phyloP scores from a whole-genome alignment of 2,797 vertebrate species.

The Darevskia nairensis region DNA sequence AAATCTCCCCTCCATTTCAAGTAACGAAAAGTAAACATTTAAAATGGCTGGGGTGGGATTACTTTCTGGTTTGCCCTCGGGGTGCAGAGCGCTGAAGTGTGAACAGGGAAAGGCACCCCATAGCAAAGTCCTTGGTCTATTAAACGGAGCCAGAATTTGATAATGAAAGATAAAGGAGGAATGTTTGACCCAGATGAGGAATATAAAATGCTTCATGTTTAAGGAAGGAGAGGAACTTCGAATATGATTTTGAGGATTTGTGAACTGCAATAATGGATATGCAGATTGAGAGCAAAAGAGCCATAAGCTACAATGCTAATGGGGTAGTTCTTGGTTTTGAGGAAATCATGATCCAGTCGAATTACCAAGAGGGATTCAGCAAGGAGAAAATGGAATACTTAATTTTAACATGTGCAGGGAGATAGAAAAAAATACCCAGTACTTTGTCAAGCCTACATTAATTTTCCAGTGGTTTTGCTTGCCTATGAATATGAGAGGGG shows the following conservation, averaged over 20 bases:
- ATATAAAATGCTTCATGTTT: slow-evolving; percentile 14
- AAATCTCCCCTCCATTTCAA: slow-evolving; percentile 11
- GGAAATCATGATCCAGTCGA: slow-evolving; percentile 43
- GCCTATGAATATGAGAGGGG: slow-evolving; percentile 30
- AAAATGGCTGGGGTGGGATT: slow-evolving; percentile 18
- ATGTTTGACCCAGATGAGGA: slow-evolving; percentile 29
- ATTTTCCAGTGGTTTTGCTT: slow-evolving; percentile 55
- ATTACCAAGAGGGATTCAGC: slow-evolving; percentile 44
- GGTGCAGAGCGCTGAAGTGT: slow-evolving; percentile 8
- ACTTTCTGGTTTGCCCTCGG: neutral
- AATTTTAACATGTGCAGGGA: slow-evolving; percentile 54
- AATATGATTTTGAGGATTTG: slow-evolving; percentile 16
- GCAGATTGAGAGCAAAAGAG: slow-evolving; percentile 15
- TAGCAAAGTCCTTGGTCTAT: slow-evolving; percentile 34
- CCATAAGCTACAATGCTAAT: slow-evolving; percentile 33
- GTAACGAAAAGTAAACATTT: slow-evolving; percentile 23
- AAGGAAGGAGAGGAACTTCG: neutral
- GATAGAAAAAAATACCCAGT: slow-evolving; percentile 8
- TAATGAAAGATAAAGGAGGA: neutral
- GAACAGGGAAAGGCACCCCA: neutral
- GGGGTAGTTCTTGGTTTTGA: slow-evolving; percentile 25
- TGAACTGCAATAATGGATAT: slow-evolving; percentile 7
- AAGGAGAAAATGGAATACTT: slow-evolving; percentile 48
- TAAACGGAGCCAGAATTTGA: slow-evolving; percentile 39
- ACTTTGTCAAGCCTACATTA: slow-evolving; percentile 50